These are phyloP conservation scores for Fulica atra DNA, from an alignment of 2,113 vertebrate genomes.

Conservation along the genomic window DNA sequence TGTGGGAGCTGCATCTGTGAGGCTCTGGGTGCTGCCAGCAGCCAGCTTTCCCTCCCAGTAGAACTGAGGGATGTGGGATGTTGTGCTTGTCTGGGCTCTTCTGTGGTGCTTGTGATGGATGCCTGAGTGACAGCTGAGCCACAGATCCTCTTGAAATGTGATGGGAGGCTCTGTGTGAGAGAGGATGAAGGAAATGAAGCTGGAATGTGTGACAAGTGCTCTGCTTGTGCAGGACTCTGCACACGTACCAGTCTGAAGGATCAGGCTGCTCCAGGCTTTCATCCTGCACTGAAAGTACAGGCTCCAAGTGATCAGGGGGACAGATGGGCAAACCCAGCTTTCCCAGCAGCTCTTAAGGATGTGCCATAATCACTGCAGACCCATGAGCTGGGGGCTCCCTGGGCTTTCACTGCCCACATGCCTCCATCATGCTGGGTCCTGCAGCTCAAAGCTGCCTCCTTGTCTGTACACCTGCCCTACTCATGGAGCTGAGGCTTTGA, in stretches of 20 bases:
- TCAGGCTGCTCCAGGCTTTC: not conserved
- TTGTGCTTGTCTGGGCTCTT: not conserved
- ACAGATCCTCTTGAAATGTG: not conserved
- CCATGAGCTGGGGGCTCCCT: not conserved
- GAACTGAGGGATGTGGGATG: accelerated
- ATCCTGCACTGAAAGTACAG: not conserved
- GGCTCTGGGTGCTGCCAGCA: not conserved
- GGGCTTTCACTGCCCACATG: not conserved
- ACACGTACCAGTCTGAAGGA: not conserved
- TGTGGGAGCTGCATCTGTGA: not conserved
- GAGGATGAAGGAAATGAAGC: not conserved
- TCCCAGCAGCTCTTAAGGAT: not conserved
- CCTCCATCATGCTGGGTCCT: accelerated
- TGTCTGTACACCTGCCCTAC: accelerated
- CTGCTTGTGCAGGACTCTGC: not conserved
- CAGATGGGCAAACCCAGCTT: not conserved
- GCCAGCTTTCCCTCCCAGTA: not conserved
- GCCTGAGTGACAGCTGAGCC: not conserved
- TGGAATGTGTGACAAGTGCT: not conserved
- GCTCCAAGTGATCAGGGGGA: accelerated
- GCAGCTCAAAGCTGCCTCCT: not conserved
- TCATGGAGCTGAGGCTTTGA: accelerated
- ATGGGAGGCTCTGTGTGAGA: no score
- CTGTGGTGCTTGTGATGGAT: not conserved
- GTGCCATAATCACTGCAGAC: not conserved